Conservation (phyloP, 37 sponge, comb jelly and placozoan species). For the Petrosia ficiformis region DNA sequence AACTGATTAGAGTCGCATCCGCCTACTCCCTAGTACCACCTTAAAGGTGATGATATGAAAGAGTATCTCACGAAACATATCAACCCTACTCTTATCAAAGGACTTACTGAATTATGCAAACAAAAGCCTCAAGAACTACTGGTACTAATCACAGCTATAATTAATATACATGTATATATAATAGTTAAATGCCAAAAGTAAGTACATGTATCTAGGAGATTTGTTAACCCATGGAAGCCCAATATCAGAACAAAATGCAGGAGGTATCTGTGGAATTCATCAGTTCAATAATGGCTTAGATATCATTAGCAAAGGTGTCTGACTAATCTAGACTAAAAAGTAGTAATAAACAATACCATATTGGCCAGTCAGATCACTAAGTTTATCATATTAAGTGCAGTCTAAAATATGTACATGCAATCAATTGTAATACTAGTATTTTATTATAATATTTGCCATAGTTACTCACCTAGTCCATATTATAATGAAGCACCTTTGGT, state of each 20-base stretch:
- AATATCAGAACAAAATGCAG: too few relatives aligned
- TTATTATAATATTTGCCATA: neutral
- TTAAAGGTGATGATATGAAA: conserved; percentile 33
- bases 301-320: too few relatives aligned
- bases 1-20: too few relatives aligned
- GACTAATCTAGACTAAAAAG: too few relatives aligned
- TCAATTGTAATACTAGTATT: conserved; percentile 7
- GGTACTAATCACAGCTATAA: conserved; percentile 39
- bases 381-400: too few relatives aligned
- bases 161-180: too few relatives aligned
- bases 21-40: too few relatives aligned
- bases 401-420: too few relatives aligned
- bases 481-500: too few relatives aligned
- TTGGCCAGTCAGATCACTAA: too few relatives aligned
- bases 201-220: conserved; percentile 10
- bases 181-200: neutral
- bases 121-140: conserved; percentile 90
- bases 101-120: conserved; percentile 88
- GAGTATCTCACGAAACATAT: conserved; percentile 85
- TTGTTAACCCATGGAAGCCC: too few relatives aligned
- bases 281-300: neutral
- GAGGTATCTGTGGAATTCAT: conserved; percentile 15
- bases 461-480: neutral
- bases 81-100: conserved; percentile 81
- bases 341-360: too few relatives aligned